Conservation (phyloP, 2,888 invertebrate genomes). For the Micoletzkya japonica region DNA sequence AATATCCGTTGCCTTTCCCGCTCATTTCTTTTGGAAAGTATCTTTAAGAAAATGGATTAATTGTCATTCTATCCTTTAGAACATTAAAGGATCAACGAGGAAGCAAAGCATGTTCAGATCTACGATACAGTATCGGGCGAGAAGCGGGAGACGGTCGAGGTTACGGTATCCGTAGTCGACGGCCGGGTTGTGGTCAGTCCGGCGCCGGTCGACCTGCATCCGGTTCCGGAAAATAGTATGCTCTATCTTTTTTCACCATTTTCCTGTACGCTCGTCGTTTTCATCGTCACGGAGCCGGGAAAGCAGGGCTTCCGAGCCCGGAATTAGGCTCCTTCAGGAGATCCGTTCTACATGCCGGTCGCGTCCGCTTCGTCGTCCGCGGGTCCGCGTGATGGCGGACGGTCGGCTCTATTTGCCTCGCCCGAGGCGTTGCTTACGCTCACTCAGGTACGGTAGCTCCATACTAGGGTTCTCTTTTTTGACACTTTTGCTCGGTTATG, state of each 20-base stretch:
- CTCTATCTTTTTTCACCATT: background rate
- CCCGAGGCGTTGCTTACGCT: constrained; percentile 40
- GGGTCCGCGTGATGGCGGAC: constrained; percentile 24
- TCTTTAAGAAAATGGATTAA: too few species aligned
- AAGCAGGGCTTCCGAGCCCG: too few species aligned
- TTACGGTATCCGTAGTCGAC: background rate
- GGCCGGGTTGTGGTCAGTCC: too few species aligned
- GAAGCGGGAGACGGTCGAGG: constrained; percentile 1
- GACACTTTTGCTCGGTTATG: too few species aligned
- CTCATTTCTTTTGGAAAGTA: too few species aligned
- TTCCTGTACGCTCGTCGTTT: background rate
- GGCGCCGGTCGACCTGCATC: constrained; percentile 2
- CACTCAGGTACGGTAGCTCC: constrained; percentile 29
- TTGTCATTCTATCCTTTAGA: too few species aligned
- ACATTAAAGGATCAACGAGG: too few species aligned
- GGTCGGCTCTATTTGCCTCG: constrained; percentile 42
- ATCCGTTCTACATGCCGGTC: constrained; percentile 24
- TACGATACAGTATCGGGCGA: constrained; percentile 3
- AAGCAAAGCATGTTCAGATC: too few species aligned
- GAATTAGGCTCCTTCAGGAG: background rate
- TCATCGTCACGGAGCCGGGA: background rate
- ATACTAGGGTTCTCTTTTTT: too few species aligned
- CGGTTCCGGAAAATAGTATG: background rate
- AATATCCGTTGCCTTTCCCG: background rate
- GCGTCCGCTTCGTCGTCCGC: constrained; percentile 20